Percentiles rank a stretch among this genome's conserved stretches.
Conservation (phyloP, 2,797 vertebrate genomes). For the Sorex maritimensis region DNA sequence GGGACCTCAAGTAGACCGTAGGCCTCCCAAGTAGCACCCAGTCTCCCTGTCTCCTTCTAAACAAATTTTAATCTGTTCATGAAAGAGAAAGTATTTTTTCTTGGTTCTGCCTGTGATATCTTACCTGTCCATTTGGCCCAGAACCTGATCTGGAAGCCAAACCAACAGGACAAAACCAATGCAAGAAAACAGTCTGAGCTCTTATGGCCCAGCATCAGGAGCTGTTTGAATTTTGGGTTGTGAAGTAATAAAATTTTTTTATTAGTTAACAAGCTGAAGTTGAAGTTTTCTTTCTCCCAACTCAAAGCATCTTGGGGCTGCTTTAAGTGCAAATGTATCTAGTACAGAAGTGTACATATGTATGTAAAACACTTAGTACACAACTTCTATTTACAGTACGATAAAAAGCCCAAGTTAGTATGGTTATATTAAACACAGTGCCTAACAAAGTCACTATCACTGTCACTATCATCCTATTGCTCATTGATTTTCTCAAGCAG, state of each 20-base stretch:
- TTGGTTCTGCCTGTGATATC: constrained; percentile 3
- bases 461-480: no score
- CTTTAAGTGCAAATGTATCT: constrained; percentile 31
- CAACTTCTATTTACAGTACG: constrained; percentile 5
- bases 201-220: not conserved
- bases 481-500: no score
- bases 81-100: constrained; percentile 42
- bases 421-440: not conserved
- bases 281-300: constrained; percentile 53
- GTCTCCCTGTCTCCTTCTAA: no score
- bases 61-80: constrained; percentile 19
- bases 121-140: not conserved
- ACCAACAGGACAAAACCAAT: no score
- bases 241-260: constrained; percentile 16
- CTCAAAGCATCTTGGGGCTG: constrained; percentile 35
- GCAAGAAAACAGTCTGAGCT: constrained; percentile 4
- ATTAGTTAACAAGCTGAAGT: constrained; percentile 31
- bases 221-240: constrained; percentile 40
- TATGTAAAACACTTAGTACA: not conserved
- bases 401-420: constrained; percentile 51
- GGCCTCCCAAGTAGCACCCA: no score
- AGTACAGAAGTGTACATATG: not conserved
- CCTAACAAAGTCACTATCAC: not conserved
- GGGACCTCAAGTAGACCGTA: no score
- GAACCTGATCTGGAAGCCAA: no score